phyloP scores from a whole-genome alignment of 1,140 invertebrate genomes.

The Gryon sp. region DNA sequence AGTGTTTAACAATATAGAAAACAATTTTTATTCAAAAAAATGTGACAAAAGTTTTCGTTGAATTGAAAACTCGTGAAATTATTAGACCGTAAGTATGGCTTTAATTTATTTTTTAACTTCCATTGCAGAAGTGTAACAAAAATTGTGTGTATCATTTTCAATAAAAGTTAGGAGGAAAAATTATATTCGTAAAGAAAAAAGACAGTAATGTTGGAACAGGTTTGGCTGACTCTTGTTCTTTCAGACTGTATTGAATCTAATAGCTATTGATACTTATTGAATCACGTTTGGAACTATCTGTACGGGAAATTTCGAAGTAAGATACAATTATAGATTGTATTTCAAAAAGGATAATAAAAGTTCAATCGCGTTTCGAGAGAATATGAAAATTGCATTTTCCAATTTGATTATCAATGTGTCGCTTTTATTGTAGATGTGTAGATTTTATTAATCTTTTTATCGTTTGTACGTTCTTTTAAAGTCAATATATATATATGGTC shows the following conservation, averaged over 20 bases:
- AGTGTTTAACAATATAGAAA: too few species aligned
- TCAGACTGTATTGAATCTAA: constrained; percentile 29
- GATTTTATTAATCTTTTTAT: too few species aligned
- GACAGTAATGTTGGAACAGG: constrained; percentile 5
- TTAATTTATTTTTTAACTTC: background rate
- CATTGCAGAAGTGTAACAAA: background rate
- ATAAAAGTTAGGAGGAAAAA: background rate
- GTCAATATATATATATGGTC: too few species aligned
- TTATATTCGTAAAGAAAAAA: background rate
- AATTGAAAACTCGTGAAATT: background rate
- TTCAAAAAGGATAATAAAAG: constrained; percentile 17
- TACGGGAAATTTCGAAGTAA: constrained; percentile 25
- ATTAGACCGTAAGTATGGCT: background rate
- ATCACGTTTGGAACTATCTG: constrained; percentile 27
- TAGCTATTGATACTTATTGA: constrained; percentile 37
- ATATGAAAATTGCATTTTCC: constrained; percentile 9
- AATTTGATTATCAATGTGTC: constrained; percentile 6
- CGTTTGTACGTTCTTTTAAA: too few species aligned
- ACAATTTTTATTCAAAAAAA: too few species aligned
- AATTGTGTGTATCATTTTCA: background rate
- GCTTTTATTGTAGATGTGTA: too few species aligned
- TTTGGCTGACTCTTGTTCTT: constrained; percentile 29
- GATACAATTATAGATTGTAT: constrained; percentile 15
- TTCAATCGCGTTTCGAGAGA: constrained; percentile 4
- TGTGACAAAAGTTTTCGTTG: background rate